Conservation (phyloP, 2,113 vertebrate species). For the Fregata magnificens region DNA sequence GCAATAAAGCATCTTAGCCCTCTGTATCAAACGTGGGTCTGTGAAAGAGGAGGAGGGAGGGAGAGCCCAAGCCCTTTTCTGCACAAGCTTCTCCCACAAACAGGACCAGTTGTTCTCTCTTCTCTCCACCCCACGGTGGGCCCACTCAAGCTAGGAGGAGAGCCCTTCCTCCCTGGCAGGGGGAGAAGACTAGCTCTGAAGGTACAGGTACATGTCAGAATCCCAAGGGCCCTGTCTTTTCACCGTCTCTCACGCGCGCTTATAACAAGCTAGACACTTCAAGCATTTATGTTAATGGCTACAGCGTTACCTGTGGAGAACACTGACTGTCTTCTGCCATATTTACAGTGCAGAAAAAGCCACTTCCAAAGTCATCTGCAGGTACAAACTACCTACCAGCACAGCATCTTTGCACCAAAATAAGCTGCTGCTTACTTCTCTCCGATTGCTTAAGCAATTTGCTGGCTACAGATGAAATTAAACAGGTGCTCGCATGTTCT, state of each 20-base stretch:
- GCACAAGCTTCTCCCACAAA: fast-evolving
- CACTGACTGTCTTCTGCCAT: background rate
- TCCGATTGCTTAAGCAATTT: fast-evolving
- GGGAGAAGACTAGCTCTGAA: too few species aligned
- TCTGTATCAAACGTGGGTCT: too few species aligned
- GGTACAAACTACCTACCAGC: background rate
- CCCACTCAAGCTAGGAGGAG: background rate
- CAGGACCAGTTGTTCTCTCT: too few species aligned
- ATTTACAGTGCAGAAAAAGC: fast-evolving
- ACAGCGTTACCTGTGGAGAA: background rate
- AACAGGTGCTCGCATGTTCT: fast-evolving
- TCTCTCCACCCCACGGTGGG: too few species aligned
- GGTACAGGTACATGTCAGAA: background rate
- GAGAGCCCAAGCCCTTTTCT: background rate
- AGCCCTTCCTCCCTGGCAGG: background rate
- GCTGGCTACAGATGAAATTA: background rate
- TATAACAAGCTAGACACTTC: fast-evolving
- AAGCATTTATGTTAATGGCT: background rate
- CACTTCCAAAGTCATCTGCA: background rate
- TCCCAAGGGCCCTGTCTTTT: background rate
- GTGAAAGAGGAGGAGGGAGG: background rate
- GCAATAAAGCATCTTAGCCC: too few species aligned
- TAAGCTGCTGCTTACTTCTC: background rate
- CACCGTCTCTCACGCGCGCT: fast-evolving
- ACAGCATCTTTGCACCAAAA: background rate